Conservation (phyloP, 2,888 invertebrate species). For the Resseliella maxima region DNA sequence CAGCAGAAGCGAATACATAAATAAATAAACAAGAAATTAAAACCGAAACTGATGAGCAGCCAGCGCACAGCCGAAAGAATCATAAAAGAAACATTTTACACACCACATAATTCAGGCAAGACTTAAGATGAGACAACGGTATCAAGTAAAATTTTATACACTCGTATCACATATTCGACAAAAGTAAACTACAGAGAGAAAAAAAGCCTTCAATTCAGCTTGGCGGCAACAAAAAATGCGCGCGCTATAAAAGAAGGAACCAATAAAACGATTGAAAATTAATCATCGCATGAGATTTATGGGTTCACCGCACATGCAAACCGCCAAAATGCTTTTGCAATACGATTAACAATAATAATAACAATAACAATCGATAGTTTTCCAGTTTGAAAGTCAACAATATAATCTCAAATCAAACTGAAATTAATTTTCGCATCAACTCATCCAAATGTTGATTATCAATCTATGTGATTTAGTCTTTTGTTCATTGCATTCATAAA, state of each 20-base stretch:
- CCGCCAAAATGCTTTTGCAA: background rate
- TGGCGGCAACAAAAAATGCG: conserved; percentile 9
- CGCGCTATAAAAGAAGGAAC: conserved; percentile 43
- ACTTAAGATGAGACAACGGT: background rate
- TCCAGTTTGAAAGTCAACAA: too few species aligned
- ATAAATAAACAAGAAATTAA: conserved; percentile 53
- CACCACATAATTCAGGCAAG: conserved; percentile 31
- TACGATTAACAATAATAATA: too few species aligned
- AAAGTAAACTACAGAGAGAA: background rate
- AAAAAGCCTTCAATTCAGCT: background rate
- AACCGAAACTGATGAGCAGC: conserved; percentile 23
- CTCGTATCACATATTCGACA: background rate
- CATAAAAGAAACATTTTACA: conserved; percentile 38
- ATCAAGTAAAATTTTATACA: background rate
- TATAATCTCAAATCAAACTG: too few species aligned
- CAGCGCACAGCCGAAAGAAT: conserved; percentile 2
- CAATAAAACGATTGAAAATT: conserved; percentile 56
- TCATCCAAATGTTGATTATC: too few species aligned
- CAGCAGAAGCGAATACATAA: conserved; percentile 42
- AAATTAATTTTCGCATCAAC: too few species aligned
- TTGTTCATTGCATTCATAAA: too few species aligned
- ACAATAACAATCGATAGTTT: background rate
- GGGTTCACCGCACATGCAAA: background rate
- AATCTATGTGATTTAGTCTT: too few species aligned
- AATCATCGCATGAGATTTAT: conserved; percentile 56